These are phyloP conservation scores for Drosophila demipolita DNA, from an alignment of 2,888 invertebrate genomes.

Conservation along the genomic window DNA sequence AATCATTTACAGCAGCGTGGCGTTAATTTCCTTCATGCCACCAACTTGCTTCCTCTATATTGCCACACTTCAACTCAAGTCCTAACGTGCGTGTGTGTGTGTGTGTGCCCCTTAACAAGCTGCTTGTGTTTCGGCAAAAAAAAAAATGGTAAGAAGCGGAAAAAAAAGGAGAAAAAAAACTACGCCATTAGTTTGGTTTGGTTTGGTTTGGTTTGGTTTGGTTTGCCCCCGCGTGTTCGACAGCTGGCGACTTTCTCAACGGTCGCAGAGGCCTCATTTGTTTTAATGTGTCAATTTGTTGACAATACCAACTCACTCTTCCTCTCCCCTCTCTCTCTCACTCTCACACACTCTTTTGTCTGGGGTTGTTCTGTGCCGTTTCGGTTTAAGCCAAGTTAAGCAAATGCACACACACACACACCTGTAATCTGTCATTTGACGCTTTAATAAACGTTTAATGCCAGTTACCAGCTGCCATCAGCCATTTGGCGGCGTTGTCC, in stretches of 20 bases:
- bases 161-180: conserved; percentile 21
- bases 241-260: conserved; percentile 64
- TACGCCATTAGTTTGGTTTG: conserved; percentile 66
- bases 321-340: neutral
- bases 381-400: conserved; percentile 8
- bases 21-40: conserved; percentile 71
- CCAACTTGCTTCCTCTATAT: conserved; percentile 50
- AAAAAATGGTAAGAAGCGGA: neutral
- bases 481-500: conserved; percentile 23
- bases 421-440: conserved; percentile 75
- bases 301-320: conserved; percentile 42
- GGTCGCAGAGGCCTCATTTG: conserved; percentile 78
- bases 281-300: conserved; percentile 81
- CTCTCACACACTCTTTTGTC: neutral
- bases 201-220: conserved; percentile 27
- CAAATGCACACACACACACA: conserved; percentile 31
- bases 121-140: conserved; percentile 1
- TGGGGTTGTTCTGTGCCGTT: conserved; percentile 12
- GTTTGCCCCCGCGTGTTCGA: conserved; percentile 48
- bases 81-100: neutral
- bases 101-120: conserved; percentile 10
- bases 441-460: conserved; percentile 74
- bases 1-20: conserved; percentile 56
- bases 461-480: neutral
- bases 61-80: conserved; percentile 57